Evolutionary conservation across 2,797 vertebrate species (phyloP).

Genomic region (Microctenopoma stevenorrisi): DNA sequence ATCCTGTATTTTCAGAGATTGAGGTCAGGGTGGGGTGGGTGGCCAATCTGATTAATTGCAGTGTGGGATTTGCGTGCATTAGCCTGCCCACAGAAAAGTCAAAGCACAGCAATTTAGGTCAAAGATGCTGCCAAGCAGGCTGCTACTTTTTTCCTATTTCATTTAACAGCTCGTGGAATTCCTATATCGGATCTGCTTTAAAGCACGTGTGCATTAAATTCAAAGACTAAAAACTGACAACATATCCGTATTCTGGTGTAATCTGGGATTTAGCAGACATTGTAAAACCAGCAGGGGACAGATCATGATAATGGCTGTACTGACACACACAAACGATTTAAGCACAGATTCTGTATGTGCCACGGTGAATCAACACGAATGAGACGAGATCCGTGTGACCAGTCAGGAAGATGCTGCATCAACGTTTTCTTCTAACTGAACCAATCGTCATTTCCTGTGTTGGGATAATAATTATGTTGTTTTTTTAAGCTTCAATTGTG

Average conservation of each 20-base stretch:
- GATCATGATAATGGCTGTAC: slow-evolving; percentile 38
- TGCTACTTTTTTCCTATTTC: slow-evolving; percentile 53
- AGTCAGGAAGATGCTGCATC: neutral
- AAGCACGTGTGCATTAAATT: slow-evolving; percentile 39
- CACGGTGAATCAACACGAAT: slow-evolving; percentile 8
- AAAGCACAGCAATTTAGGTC: slow-evolving; percentile 81
- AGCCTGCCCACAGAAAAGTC: slow-evolving; percentile 72
- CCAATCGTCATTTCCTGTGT: neutral
- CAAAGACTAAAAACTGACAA: slow-evolving; percentile 41
- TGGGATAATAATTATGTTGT: neutral
- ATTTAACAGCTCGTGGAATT: slow-evolving; percentile 41
- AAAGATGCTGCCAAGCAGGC: slow-evolving; percentile 77
- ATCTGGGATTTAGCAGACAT: slow-evolving; percentile 59
- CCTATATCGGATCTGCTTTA: slow-evolving; percentile 52
- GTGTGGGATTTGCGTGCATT: slow-evolving; percentile 85
- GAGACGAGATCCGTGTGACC: neutral
- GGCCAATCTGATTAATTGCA: slow-evolving; percentile 87
- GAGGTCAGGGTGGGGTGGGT: slow-evolving; percentile 80
- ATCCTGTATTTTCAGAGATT: slow-evolving; percentile 82
- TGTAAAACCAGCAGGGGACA: slow-evolving; percentile 42
- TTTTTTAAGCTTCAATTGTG: slow-evolving; percentile 7
- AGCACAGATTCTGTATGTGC: slow-evolving; percentile 26
- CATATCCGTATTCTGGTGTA: slow-evolving; percentile 34
- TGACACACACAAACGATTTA: slow-evolving; percentile 46
- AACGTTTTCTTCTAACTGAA: slow-evolving; percentile 3